Conservation (phyloP, 2,888 invertebrate species). For the Prenolepis imparis region DNA sequence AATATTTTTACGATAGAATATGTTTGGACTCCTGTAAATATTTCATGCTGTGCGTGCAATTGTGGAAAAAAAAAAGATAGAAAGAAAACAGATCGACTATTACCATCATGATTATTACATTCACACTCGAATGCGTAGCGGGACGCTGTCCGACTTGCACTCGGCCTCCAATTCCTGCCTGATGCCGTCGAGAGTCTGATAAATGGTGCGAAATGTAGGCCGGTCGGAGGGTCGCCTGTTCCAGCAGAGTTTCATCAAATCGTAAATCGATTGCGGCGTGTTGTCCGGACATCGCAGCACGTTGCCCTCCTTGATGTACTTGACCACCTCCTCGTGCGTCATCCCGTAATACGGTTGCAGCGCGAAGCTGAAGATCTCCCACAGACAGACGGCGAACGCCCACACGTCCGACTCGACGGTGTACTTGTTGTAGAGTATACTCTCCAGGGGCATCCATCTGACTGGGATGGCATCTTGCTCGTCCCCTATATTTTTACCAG, state of each 20-base stretch:
- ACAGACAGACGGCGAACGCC: conserved; percentile 98
- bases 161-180: conserved; percentile 85
- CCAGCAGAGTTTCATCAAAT: conserved; percentile 98
- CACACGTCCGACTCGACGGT: conserved; percentile 98
- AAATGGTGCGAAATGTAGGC: conserved; percentile 94
- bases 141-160: conserved; percentile 82
- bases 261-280: conserved; percentile 94
- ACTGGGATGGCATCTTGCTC: conserved; percentile 98
- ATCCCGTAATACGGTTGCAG: conserved; percentile 98
- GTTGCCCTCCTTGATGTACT: conserved; percentile 97
- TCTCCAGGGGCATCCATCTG: conserved; percentile 99
- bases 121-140: conserved; percentile 83
- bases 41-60: neutral
- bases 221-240: conserved; percentile 94
- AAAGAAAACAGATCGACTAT: neutral
- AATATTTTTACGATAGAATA: neutral
- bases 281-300: conserved; percentile 96
- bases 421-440: conserved; percentile 98
- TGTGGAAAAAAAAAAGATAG: neutral
- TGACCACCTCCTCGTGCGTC: conserved; percentile 98
- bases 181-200: conserved; percentile 92
- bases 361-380: conserved; percentile 99
- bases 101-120: conserved; percentile 32
- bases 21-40: neutral
- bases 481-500: conserved; percentile 85